A percentile compares a stretch with the other conserved stretches of the same genome.
Evolutionary conservation across 2,888 invertebrate genomes (phyloP).

Genomic region (Rhagonycha fulva): DNA sequence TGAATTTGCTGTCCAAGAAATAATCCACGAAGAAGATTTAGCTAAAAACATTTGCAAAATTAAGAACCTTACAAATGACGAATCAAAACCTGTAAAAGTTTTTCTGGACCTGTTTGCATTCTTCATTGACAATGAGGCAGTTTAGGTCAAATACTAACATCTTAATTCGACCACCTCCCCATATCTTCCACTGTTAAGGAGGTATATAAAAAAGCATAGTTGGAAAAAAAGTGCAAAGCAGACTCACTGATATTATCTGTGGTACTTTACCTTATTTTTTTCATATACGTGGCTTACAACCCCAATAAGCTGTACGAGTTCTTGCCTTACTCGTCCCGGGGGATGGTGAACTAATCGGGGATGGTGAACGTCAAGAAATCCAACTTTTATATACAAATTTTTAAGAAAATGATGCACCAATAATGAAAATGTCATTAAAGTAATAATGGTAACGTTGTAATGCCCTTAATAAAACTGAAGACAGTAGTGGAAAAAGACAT

Average conservation of each 20-base stretch:
- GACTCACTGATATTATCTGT: conserved; percentile 97
- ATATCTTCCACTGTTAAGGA: conserved; percentile 90
- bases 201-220: conserved; percentile 89
- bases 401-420: conserved; percentile 89
- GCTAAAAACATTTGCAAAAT: conserved; percentile 86
- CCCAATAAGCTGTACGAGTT: conserved; percentile 83
- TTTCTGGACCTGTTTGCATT: conserved; percentile 81
- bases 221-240: conserved; percentile 90
- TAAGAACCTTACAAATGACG: conserved; percentile 86
- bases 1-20: conserved; percentile 89
- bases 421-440: conserved; percentile 89
- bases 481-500: too few relatives aligned
- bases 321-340: conserved; percentile 78
- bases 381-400: conserved; percentile 92
- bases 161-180: conserved; percentile 91
- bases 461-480: too few relatives aligned
- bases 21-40: conserved; percentile 93
- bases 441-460: conserved; percentile 90
- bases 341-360: conserved; percentile 47
- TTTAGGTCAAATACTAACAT: conserved; percentile 89
- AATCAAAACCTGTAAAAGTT: conserved; percentile 89
- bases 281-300: conserved; percentile 80
- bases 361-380: conserved; percentile 93
- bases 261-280: conserved; percentile 83
- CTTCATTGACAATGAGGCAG: conserved; percentile 82